Conservation (phyloP, 2,797 vertebrate genomes). For the Tadarida brasiliensis region DNA sequence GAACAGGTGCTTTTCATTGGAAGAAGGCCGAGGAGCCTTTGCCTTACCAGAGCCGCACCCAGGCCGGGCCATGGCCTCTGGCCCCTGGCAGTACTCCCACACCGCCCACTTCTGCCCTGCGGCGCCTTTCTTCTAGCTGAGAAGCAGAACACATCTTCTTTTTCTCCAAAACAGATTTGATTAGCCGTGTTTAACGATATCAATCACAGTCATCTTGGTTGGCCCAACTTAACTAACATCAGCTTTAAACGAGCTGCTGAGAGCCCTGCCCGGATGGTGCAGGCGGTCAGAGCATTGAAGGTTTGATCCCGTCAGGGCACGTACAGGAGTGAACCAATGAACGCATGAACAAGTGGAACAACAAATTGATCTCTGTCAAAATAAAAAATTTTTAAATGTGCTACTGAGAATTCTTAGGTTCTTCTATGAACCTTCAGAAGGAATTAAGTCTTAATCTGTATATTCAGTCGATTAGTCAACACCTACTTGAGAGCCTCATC, state of each 20-base stretch:
- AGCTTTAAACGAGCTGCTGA: neutral
- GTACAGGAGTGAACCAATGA: no score
- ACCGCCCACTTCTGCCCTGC: neutral
- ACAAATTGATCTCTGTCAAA: no score
- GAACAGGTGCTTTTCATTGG: neutral
- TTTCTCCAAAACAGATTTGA: neutral
- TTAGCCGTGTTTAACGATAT: neutral
- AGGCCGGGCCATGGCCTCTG: no score
- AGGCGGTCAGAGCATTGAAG: no score
- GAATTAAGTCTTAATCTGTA: neutral
- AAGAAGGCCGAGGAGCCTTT: neutral
- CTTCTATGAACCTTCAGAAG: neutral
- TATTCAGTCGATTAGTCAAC: neutral
- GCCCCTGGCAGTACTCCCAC: neutral
- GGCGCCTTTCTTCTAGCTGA: neutral
- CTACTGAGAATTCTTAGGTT: neutral
- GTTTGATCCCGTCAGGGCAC: no score
- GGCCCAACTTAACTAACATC: neutral
- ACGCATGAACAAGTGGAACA: no score
- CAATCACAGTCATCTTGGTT: neutral
- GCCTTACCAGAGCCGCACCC: rapidly evolving
- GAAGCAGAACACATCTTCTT: neutral
- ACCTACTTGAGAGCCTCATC: neutral
- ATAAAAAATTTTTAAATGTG: neutral
- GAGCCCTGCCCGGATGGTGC: no score